Evolutionary conservation across 2,797 vertebrate species (phyloP).

Genomic region (Ara ararauna): DNA sequence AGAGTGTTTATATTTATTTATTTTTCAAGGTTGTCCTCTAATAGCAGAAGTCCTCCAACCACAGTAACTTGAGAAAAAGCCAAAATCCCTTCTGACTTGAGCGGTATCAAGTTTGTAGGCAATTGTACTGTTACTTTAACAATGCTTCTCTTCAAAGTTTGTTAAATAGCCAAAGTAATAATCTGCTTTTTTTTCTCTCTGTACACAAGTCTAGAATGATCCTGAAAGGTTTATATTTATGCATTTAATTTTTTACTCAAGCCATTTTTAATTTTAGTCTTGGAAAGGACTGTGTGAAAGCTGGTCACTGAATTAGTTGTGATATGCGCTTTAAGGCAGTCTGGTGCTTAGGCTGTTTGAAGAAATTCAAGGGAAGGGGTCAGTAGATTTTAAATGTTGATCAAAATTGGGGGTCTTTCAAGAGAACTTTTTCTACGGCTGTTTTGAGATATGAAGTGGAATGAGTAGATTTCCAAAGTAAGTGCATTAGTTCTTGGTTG

Average conservation of each 20-base stretch:
- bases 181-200: neutral
- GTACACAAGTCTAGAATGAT: neutral
- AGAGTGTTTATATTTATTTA: neutral
- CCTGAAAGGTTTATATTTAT: slow-evolving; percentile 2
- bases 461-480: neutral
- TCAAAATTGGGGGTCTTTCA: neutral
- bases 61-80: neutral
- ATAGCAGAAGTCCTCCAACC: neutral
- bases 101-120: neutral
- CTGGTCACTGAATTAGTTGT: neutral
- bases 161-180: neutral
- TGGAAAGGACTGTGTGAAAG: neutral
- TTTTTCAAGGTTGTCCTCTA: neutral
- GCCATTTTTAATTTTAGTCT: neutral
- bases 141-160: neutral
- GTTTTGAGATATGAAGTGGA: neutral
- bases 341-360: neutral
- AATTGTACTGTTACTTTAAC: neutral
- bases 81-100: neutral
- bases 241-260: neutral
- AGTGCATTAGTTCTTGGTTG: neutral
- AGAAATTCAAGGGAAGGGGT: neutral
- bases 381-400: neutral
- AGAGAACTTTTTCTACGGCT: neutral
- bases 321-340: neutral